phyloP scores from a whole-genome alignment of 37 sponge, comb jelly and placozoan genomes.

The Ianthella basta region DNA sequence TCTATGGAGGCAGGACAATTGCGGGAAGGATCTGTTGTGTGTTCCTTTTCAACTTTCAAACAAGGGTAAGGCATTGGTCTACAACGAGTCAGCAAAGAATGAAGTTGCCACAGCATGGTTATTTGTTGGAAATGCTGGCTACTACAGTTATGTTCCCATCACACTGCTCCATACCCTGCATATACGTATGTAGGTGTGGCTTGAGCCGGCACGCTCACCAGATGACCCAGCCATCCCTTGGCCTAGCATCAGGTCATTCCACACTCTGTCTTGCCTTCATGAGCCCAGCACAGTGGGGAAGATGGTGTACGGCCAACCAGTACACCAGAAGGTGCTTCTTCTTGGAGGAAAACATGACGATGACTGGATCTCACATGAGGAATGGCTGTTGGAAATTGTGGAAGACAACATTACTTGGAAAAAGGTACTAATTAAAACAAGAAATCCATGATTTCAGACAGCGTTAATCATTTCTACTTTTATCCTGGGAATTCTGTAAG shows the following conservation, averaged over 20 bases:
- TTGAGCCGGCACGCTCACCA: background rate
- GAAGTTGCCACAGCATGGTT: too few species aligned
- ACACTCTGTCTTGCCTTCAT: background rate
- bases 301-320: background rate
- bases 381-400: slow-evolving; percentile 1
- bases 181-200: slow-evolving; percentile 4
- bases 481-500: too few species aligned
- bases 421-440: too few species aligned
- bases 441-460: too few species aligned
- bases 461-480: too few species aligned
- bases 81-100: too few species aligned
- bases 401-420: background rate
- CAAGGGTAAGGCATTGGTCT: slow-evolving; percentile 1
- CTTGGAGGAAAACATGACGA: slow-evolving; percentile 21
- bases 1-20: slow-evolving; percentile 45
- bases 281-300: background rate
- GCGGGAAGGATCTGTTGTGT: background rate
- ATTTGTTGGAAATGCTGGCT: too few species aligned
- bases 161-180: too few species aligned
- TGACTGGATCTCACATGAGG: background rate
- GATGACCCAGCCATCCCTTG: slow-evolving; percentile 1
- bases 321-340: slow-evolving; percentile 28
- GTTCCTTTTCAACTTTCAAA: slow-evolving; percentile 19
- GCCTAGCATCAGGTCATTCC: background rate
- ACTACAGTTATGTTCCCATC: too few species aligned